phyloP scores from a whole-genome alignment of 2,888 invertebrate species.

The Athalia circularis region DNA sequence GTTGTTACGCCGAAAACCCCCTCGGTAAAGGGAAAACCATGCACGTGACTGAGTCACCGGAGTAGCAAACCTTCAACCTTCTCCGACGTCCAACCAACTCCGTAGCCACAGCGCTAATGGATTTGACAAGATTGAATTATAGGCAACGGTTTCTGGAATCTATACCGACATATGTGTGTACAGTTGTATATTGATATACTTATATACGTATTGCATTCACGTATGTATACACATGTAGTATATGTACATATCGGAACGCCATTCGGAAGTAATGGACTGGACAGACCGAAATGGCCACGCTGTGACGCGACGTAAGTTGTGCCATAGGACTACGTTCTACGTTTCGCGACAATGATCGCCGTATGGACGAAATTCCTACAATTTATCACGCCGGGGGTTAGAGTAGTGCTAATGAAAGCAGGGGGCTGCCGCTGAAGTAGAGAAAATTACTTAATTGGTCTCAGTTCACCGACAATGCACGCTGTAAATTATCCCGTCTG shows the following conservation, averaged over 20 bases:
- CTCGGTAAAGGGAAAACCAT: too few species aligned
- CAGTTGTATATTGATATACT: background rate
- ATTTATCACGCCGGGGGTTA: slow-evolving; percentile 54
- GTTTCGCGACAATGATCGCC: slow-evolving; percentile 57
- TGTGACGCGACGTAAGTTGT: slow-evolving; percentile 49
- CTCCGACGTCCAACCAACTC: background rate
- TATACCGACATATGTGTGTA: background rate
- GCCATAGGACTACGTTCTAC: too few species aligned
- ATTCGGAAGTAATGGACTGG: slow-evolving; percentile 63
- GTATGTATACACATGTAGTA: background rate
- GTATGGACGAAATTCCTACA: slow-evolving; percentile 56
- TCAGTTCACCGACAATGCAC: too few species aligned
- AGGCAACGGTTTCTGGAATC: slow-evolving; percentile 47
- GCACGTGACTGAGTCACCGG: slow-evolving; percentile 23
- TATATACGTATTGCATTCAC: background rate
- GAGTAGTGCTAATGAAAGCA: slow-evolving; percentile 4
- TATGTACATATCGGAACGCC: slow-evolving; percentile 52
- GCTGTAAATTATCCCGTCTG: too few species aligned
- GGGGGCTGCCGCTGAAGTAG: background rate
- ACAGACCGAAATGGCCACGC: slow-evolving; percentile 55
- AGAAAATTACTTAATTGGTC: background rate
- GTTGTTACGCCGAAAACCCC: slow-evolving; percentile 30
- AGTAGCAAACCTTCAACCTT: background rate
- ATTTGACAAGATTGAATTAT: slow-evolving; percentile 67
- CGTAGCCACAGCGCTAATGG: slow-evolving; percentile 59